A percentile compares a stretch with the other conserved stretches of the same genome.
These are phyloP conservation scores for Synchiropus splendidus DNA, from an alignment of 2,113 vertebrate species.

Conservation along the genomic window DNA sequence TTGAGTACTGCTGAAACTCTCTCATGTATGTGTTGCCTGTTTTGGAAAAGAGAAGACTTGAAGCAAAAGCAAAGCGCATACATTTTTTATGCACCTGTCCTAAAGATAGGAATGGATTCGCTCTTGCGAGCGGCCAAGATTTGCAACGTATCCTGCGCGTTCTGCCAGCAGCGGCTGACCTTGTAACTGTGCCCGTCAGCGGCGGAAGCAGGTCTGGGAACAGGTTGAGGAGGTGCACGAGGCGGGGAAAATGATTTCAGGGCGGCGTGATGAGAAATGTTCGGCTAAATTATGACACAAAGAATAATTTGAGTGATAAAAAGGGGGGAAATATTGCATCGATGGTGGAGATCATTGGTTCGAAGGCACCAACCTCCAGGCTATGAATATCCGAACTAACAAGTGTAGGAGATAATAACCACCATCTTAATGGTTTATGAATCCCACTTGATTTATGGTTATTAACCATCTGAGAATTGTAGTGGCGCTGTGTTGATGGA, in stretches of 20 bases:
- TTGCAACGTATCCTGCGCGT: slow-evolving; percentile 6
- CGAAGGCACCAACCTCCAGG: slow-evolving; percentile 39
- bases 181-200: slow-evolving; percentile 28
- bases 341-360: slow-evolving; percentile 55
- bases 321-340: slow-evolving; percentile 50
- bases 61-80: slow-evolving; percentile 44
- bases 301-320: slow-evolving; percentile 58
- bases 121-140: slow-evolving; percentile 9
- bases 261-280: slow-evolving; percentile 38
- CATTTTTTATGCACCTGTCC: slow-evolving; percentile 47
- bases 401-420: slow-evolving; percentile 59
- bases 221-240: slow-evolving; percentile 15
- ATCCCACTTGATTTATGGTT: slow-evolving; percentile 61
- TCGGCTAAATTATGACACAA: slow-evolving; percentile 55
- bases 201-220: slow-evolving; percentile 5
- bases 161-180: slow-evolving; percentile 23
- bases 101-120: slow-evolving; percentile 27
- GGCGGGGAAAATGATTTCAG: slow-evolving; percentile 30
- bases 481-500: slow-evolving; percentile 39
- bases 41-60: slow-evolving; percentile 39
- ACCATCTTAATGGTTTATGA: slow-evolving; percentile 65
- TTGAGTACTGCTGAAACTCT: slow-evolving; percentile 29
- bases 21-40: slow-evolving; percentile 31
- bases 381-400: slow-evolving; percentile 59
- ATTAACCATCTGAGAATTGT: slow-evolving; percentile 54